Percentiles rank a stretch among this genome's conserved stretches.
Conservation (phyloP, 2,113 vertebrate genomes). For the Mohoua ochrocephala region DNA sequence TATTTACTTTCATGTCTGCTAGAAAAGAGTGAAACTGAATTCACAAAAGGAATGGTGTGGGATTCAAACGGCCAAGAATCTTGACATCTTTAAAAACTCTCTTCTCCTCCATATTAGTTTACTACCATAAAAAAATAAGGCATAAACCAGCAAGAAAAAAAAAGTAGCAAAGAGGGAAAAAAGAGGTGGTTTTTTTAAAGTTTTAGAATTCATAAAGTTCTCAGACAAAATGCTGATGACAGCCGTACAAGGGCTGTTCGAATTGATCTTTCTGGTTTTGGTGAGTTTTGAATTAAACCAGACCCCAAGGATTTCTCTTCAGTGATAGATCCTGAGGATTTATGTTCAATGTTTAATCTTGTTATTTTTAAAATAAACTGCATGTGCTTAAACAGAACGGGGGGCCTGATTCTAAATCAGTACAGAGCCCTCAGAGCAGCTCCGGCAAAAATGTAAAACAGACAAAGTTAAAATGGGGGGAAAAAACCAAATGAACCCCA, state of each 20-base stretch:
- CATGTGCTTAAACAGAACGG: not conserved
- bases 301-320: not conserved
- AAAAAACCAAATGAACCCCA: not conserved
- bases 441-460: not conserved
- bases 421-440: not conserved
- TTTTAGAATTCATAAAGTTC: not conserved
- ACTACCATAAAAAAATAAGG: not conserved
- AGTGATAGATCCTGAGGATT: not conserved
- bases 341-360: not conserved
- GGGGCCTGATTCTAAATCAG: not conserved
- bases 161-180: not conserved
- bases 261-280: not conserved
- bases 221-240: not conserved
- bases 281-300: not conserved
- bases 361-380: not conserved
- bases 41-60: not conserved
- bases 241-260: not conserved
- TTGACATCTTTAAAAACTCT: not conserved
- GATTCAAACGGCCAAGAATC: not conserved
- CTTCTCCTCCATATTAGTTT: not conserved
- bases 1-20: not conserved
- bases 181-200: rapidly evolving
- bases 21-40: not conserved
- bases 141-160: not conserved
- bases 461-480: not conserved